Evolutionary conservation across 2,797 vertebrate species (phyloP).

Genomic region (Eidolon dupreanum): DNA sequence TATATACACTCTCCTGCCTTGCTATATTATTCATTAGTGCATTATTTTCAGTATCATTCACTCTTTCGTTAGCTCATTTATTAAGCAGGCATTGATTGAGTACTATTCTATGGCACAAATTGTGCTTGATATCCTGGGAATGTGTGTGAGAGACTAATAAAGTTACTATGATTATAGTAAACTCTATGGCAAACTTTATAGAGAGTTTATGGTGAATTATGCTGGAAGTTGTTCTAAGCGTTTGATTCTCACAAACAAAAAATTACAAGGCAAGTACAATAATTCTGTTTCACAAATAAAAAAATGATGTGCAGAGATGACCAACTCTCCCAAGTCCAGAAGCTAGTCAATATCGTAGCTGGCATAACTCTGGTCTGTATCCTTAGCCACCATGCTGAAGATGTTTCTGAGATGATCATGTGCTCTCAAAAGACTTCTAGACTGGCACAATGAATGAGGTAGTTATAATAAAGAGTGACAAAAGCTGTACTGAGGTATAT

Average conservation of each 20-base stretch:
- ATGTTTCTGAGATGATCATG: neutral
- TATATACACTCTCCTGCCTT: neutral
- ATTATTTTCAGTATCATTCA: neutral
- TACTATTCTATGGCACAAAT: neutral
- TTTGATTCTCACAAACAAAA: constrained; percentile 16
- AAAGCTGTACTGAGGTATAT: neutral
- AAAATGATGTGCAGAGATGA: neutral
- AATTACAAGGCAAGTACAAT: neutral
- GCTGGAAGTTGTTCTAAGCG: neutral
- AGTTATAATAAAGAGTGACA: neutral
- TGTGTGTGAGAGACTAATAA: neutral
- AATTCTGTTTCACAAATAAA: neutral
- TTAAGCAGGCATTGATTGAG: neutral
- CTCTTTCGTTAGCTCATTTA: neutral
- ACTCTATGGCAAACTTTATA: neutral
- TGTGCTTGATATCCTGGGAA: neutral
- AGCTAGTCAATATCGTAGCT: neutral
- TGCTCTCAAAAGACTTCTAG: neutral
- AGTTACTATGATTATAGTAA: neutral
- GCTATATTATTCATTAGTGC: neutral
- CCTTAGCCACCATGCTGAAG: neutral
- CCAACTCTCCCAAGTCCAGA: neutral
- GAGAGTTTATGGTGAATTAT: neutral
- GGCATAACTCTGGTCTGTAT: accelerated
- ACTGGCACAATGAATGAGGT: neutral